Conservation (phyloP, 2,113 vertebrate genomes). For the Eidolon helvum region DNA sequence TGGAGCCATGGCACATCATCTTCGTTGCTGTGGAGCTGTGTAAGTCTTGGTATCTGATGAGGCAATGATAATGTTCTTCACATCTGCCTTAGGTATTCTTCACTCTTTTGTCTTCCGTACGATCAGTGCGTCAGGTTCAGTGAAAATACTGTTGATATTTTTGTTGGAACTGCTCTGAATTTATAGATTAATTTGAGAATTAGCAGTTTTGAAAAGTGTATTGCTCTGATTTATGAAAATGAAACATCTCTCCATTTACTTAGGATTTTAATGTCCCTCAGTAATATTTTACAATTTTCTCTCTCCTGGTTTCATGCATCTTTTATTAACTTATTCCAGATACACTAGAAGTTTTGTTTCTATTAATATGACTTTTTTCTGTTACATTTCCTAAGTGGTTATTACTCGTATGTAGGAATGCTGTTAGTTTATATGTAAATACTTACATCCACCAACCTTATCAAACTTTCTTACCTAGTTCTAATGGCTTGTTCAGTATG, state of each 20-base stretch:
- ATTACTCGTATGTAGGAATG: neutral
- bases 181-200: neutral
- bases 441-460: neutral
- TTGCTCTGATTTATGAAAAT: neutral
- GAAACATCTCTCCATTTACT: neutral
- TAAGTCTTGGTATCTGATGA: neutral
- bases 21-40: neutral
- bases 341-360: neutral
- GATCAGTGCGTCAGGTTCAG: neutral
- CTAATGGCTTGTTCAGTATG: neutral
- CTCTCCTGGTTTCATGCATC: neutral
- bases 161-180: neutral
- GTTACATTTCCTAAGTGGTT: neutral
- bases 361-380: neutral
- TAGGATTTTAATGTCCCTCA: neutral
- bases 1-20: neutral
- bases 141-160: neutral
- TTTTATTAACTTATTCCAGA: neutral
- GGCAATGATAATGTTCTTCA: neutral
- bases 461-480: neutral
- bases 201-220: neutral
- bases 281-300: neutral
- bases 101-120: neutral
- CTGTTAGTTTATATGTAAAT: neutral
- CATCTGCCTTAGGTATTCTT: neutral